phyloP scores from a whole-genome alignment of 2,797 vertebrate genomes.

The Erethizon dorsatum region DNA sequence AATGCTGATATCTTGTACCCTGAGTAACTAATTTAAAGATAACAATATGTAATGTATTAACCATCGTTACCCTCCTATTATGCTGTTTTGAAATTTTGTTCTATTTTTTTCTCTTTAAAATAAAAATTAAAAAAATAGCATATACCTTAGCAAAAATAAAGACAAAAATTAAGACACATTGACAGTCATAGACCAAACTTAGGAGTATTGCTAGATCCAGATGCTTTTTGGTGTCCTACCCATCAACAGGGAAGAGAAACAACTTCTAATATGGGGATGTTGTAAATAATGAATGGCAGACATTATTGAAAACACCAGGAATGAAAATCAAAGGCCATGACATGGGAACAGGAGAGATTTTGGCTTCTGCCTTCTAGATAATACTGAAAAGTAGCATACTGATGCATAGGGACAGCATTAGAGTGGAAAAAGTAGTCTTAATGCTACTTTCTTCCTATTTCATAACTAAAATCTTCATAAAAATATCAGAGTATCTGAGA shows the following conservation, averaged over 20 bases:
- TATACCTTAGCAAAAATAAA: neutral
- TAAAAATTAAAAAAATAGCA: too few species aligned
- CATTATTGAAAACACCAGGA: neutral
- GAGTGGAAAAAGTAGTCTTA: neutral
- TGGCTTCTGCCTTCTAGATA: neutral
- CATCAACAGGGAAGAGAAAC: neutral
- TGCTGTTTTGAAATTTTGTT: too few species aligned
- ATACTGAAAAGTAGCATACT: neutral
- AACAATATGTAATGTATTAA: too few species aligned
- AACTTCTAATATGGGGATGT: neutral
- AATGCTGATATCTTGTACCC: too few species aligned
- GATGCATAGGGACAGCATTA: neutral
- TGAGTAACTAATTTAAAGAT: too few species aligned
- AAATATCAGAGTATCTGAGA: neutral
- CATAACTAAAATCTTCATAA: neutral
- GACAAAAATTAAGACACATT: neutral
- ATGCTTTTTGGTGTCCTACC: neutral
- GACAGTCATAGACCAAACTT: neutral
- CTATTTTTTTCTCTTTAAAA: too few species aligned
- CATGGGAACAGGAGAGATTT: neutral
- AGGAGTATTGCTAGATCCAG: neutral
- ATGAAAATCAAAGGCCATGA: neutral
- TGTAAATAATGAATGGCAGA: neutral
- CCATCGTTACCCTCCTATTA: too few species aligned
- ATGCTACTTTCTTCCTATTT: neutral